Evolutionary conservation across 2,113 vertebrate genomes (phyloP).

Genomic region (Diphyllodes magnificus): DNA sequence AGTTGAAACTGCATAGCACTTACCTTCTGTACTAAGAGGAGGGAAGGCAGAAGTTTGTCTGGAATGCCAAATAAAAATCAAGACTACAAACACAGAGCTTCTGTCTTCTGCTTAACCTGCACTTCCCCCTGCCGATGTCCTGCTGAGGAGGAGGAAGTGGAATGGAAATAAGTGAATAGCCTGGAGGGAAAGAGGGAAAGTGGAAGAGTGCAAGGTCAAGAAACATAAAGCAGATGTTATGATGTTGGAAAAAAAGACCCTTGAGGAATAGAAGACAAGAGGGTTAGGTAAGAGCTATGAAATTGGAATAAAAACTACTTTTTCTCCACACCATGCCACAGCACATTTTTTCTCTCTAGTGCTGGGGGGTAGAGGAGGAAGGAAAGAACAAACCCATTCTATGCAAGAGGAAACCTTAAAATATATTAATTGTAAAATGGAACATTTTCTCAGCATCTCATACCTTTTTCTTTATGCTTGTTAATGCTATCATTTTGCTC

Average conservation of each 20-base stretch:
- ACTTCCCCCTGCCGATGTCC: neutral
- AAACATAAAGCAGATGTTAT: slow-evolving; percentile 13
- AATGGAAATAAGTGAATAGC: slow-evolving; percentile 1
- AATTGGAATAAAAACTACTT: neutral
- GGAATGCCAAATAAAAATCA: neutral
- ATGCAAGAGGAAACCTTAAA: neutral
- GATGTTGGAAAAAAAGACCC: slow-evolving; percentile 20
- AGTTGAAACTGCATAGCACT: neutral
- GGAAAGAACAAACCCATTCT: neutral
- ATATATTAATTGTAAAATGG: neutral
- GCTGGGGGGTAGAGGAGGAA: rapidly evolving
- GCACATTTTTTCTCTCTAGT: neutral
- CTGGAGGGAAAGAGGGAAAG: slow-evolving; percentile 9
- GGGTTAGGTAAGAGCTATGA: neutral
- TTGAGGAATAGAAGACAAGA: neutral
- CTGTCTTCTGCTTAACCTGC: slow-evolving; percentile 1
- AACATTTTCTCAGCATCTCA: neutral
- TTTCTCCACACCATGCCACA: neutral
- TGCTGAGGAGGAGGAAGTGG: neutral
- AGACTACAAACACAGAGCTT: neutral
- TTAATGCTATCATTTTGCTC: neutral
- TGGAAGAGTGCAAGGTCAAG: slow-evolving; percentile 30
- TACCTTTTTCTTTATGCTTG: neutral
- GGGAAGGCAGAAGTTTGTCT: neutral
- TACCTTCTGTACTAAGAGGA: neutral